Base-by-base conservation (phyloP, 37 sponge, comb jelly and placozoan species). In the Geodia barretti region DNA sequence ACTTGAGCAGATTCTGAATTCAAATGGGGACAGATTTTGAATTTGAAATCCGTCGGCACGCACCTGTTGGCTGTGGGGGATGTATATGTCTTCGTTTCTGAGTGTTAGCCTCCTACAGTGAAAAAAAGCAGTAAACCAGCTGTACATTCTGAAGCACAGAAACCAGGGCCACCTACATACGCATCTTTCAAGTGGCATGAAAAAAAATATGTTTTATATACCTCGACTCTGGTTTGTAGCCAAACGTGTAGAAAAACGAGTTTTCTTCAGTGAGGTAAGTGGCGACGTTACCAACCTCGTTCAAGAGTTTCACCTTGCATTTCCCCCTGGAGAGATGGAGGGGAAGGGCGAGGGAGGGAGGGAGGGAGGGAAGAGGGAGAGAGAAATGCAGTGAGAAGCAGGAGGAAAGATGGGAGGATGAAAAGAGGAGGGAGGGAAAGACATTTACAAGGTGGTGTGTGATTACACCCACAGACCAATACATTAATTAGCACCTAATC, bases 171-270 rank as follows among this genome's bases (percentile, higher is more conserved):
- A n/a, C n/a, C n/a, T n/a, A n/a, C n/a, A n/a, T n/a, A n/a, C n/a
- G n/a, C n/a, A n/a, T n/a, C n/a, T n/a, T n/a, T n/a, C n/a, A n/a
- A n/a, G n/a, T n/a, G n/a, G n/a, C n/a, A n/a, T n/a, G n/a, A n/a
- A n/a, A n/a, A n/a, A n/a, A n/a, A n/a, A n/a, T n/a, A n/a, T n/a
- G n/a, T 7, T 68, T 1, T 74, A 23, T 9, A 42, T 75, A 93
- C 93, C 95, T 90, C 60, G 92, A 80, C 37, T 94, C 95, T 31
- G 92, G 95, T 37, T 87, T 91, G 86, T 94, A 94, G 25, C 88
- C 95, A 19, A 72, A 79, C 32, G 33, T 34, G 60, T 84, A 91
- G 68, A 94, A 91, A 73, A 94, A 94, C 37, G 58, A 34, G 41
- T 94, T 67, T 7, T 87, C 75, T 0, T 31, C 60, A 0, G 73